Evolutionary conservation across 2,797 vertebrate genomes (phyloP), one percentile per base, ranked within the genome.

Genomic region (Tokudaia tokunoshimensis): DNA sequence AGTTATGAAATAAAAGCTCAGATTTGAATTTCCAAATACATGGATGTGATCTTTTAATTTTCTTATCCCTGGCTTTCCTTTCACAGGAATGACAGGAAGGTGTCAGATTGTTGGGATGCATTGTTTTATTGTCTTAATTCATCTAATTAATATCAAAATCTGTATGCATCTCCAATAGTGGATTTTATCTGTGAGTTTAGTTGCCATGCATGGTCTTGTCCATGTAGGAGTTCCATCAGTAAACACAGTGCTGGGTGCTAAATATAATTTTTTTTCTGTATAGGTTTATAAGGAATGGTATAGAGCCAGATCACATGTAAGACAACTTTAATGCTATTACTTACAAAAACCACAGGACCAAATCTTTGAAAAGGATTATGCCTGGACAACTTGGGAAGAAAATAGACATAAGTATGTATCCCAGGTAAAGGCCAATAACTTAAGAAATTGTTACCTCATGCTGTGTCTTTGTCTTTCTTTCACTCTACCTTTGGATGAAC

Each of bases 121-220:
- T 67, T 94, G 57, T 34, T 76, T 76, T 92, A 52, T 83, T 29
- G 8, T 34, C 44, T 88, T 83, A 41, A 88, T 59, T 61, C 6
- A 83, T 55, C 31, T 92, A 29, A 92, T 47, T 92, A 89, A 79
- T 13, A 47, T 67, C 75, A 61, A 91, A 92, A 72, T 50, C 55
- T 78, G 81, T 91, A 37, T 59, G 84, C 34, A 84, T 89, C 52
- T 87, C 47, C 61, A 61, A 1, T 74, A 80, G 61, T 78, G 63
- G 52, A 3, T 89, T 94, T 93, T 44, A 22, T 79, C 44, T 90
- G 52, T 52, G 31, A 93, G 89, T 22, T 94, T 87, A 76, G 3
- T 81, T 63, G 61, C 19, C 80, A 20, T 80, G 12, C 80, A 20
- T 80, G 12, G 22, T 7, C n/a, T 79, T 22, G n/a, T 19, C 22